phyloP scores from a whole-genome alignment of 2,113 vertebrate genomes.

The Chloroceryle aenea region DNA sequence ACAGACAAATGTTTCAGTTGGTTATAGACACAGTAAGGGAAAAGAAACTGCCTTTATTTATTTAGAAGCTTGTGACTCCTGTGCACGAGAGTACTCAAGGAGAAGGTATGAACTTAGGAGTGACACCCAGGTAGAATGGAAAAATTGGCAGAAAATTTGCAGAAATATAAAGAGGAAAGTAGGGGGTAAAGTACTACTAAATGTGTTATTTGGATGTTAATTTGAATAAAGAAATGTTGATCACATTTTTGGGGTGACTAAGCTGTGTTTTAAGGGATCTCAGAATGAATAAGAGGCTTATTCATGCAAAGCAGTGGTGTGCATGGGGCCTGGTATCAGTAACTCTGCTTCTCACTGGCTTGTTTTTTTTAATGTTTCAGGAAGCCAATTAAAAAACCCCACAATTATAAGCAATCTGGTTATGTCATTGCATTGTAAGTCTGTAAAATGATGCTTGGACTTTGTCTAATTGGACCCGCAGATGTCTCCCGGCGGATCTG shows the following conservation, averaged over 20 bases:
- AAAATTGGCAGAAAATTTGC: background rate
- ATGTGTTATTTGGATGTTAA: background rate
- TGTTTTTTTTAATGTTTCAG: background rate
- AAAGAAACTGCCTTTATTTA: background rate
- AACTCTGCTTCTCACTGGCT: background rate
- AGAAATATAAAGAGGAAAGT: background rate
- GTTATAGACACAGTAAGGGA: background rate
- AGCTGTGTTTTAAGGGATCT: background rate
- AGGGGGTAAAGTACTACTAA: background rate
- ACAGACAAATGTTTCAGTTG: background rate
- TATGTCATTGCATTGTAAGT: slow-evolving; percentile 48
- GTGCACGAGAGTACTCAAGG: background rate
- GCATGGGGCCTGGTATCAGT: background rate
- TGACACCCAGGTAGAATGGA: background rate
- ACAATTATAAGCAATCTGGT: slow-evolving; percentile 52
- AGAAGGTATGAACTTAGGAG: background rate
- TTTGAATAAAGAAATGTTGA: background rate
- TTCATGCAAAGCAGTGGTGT: background rate
- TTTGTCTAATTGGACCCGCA: slow-evolving; percentile 10
- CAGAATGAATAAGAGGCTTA: slow-evolving; percentile 47
- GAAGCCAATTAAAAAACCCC: slow-evolving; percentile 38
- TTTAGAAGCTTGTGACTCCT: background rate
- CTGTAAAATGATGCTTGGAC: slow-evolving; percentile 44
- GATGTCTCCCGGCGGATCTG: background rate
- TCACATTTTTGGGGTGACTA: slow-evolving; percentile 6